Percentiles rank a stretch among this genome's conserved stretches.
Conservation (phyloP, 2,888 invertebrate genomes). For the Dysmachus trigonus region DNA sequence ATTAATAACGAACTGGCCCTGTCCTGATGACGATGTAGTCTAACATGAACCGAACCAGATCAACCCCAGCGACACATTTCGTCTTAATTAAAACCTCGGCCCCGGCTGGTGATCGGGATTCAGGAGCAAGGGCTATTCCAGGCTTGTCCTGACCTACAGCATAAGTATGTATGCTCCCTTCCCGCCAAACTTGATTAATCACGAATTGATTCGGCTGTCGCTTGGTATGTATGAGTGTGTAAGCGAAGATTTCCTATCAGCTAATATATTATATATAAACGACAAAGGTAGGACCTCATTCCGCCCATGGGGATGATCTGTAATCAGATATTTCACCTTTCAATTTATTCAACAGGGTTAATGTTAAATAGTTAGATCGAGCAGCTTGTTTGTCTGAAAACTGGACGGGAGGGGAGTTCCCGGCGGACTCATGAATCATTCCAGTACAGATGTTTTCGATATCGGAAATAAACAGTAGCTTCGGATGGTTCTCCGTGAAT, state of each 20-base stretch:
- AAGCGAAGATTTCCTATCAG: neutral
- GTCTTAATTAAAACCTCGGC: neutral
- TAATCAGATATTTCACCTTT: conserved; percentile 21
- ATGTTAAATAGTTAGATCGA: conserved; percentile 1
- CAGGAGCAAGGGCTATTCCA: neutral
- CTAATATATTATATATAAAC: neutral
- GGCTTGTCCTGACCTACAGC: neutral
- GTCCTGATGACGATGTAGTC: neutral
- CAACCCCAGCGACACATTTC: neutral
- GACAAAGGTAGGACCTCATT: neutral
- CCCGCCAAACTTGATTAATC: neutral
- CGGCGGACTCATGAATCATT: conserved; percentile 8
- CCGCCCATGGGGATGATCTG: neutral
- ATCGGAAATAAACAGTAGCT: neutral
- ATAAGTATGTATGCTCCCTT: neutral
- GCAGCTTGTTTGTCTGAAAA: neutral
- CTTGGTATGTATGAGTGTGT: neutral
- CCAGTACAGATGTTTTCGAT: neutral
- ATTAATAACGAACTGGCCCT: neutral
- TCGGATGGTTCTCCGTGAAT: neutral
- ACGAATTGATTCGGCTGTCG: neutral
- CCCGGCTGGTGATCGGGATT: neutral
- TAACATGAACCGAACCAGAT: neutral
- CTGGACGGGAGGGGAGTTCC: neutral
- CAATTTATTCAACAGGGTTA: neutral